Conservation (phyloP, 2,888 invertebrate genomes). For the Diloba caeruleocephala region DNA sequence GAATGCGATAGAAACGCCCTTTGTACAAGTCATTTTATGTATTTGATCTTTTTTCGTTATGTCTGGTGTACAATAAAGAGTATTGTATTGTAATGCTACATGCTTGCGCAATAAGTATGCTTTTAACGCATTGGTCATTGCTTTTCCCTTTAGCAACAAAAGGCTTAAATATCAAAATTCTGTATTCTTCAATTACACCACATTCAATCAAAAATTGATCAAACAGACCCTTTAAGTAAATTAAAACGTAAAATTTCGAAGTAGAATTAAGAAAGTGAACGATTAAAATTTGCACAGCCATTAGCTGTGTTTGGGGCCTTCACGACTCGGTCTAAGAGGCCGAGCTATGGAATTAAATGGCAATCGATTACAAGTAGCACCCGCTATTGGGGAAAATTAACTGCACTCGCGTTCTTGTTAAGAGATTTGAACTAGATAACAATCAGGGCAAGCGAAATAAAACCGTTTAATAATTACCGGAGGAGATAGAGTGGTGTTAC, state of each 20-base stretch:
- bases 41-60: no score
- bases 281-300: conserved; percentile 77
- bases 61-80: no score
- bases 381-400: conserved; percentile 67
- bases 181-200: conserved; percentile 22
- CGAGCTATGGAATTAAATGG: conserved; percentile 72
- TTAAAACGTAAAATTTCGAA: conserved; percentile 60
- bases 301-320: conserved; percentile 70
- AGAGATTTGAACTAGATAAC: conserved; percentile 2
- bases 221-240: conserved; percentile 38
- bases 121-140: no score
- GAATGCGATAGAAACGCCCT: no score
- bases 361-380: conserved; percentile 76
- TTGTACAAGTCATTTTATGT: no score
- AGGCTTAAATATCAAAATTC: conserved; percentile 4
- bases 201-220: conserved; percentile 48
- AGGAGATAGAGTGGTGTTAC: no score
- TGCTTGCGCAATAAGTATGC: no score
- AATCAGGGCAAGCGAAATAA: background rate
- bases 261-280: conserved; percentile 52
- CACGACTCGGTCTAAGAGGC: conserved; percentile 51
- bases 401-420: conserved; percentile 35
- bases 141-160: background rate
- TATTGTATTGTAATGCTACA: no score
- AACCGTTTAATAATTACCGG: no score